phyloP scores from a whole-genome alignment of 2,113 vertebrate genomes.

The Pomatostomus ruficeps region DNA sequence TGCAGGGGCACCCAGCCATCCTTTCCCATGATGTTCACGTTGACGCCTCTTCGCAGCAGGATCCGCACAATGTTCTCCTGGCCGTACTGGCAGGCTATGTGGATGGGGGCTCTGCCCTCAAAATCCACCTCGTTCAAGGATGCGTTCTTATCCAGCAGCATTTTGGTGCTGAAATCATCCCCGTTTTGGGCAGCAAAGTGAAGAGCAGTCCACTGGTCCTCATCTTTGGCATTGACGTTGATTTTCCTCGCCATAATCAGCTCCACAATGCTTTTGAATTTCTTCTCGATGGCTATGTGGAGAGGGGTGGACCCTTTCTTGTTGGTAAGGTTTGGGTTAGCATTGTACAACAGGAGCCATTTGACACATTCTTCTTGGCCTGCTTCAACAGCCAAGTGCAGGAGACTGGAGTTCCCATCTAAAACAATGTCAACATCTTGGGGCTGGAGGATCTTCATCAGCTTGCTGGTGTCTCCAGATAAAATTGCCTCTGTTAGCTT shows the following conservation, averaged over 20 bases:
- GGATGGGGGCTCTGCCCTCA: constrained; percentile 89
- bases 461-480: constrained; percentile 85
- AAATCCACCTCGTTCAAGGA: constrained; percentile 83
- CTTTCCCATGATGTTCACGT: constrained; percentile 78
- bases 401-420: constrained; percentile 83
- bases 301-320: constrained; percentile 84
- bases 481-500: constrained; percentile 89
- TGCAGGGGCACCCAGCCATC: constrained; percentile 92
- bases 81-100: constrained; percentile 93
- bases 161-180: constrained; percentile 85
- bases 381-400: constrained; percentile 85
- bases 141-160: constrained; percentile 85
- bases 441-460: constrained; percentile 99
- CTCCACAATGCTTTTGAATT: constrained; percentile 81
- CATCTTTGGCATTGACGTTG: constrained; percentile 89
- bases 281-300: constrained; percentile 86
- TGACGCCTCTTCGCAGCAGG: constrained; percentile 83
- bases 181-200: constrained; percentile 93
- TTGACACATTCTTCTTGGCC: constrained; percentile 94
- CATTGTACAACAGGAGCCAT: constrained; percentile 91
- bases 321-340: constrained; percentile 86
- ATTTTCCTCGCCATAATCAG: constrained; percentile 88
- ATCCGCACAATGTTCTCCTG: constrained; percentile 88
- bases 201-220: constrained; percentile 94
- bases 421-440: constrained; percentile 92